Conservation (phyloP, 2,113 vertebrate genomes). For the Sylvia atricapilla region DNA sequence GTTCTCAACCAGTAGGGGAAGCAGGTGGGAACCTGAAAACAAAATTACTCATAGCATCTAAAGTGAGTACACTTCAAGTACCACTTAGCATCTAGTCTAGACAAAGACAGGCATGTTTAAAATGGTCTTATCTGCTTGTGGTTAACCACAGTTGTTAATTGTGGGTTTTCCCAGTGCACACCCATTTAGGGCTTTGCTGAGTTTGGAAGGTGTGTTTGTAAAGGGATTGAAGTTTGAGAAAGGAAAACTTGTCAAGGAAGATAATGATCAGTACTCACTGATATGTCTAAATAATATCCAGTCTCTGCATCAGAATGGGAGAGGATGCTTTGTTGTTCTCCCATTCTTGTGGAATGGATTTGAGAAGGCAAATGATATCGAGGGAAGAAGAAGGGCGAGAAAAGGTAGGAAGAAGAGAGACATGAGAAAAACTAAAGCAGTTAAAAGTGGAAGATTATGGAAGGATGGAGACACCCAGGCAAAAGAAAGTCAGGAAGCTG, state of each 20-base stretch:
- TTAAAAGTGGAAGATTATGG: background rate
- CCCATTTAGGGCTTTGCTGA: background rate
- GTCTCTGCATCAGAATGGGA: background rate
- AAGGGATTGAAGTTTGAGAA: background rate
- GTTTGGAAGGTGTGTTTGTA: background rate
- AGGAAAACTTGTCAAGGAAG: background rate
- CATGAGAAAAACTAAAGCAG: background rate
- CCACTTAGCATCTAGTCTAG: constrained; percentile 12
- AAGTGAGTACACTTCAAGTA: background rate
- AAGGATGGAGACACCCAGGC: background rate
- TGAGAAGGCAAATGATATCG: background rate
- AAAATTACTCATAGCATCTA: constrained; percentile 5
- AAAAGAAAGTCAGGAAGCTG: background rate
- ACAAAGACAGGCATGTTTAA: background rate
- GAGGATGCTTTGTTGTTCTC: background rate
- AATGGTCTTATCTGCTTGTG: constrained; percentile 23
- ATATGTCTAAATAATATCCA: background rate
- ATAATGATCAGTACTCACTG: background rate
- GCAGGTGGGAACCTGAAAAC: constrained; percentile 30
- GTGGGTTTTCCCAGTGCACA: background rate
- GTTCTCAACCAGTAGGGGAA: constrained; percentile 28
- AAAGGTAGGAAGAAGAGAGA: background rate
- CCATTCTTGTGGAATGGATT: background rate
- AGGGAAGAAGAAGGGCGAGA: background rate
- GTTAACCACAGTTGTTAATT: constrained; percentile 27